A percentile compares a stretch with the other conserved stretches of the same genome.
These are phyloP conservation scores for Thymallus thymallus DNA, from an alignment of 2,113 vertebrate species.

Conservation along the genomic window DNA sequence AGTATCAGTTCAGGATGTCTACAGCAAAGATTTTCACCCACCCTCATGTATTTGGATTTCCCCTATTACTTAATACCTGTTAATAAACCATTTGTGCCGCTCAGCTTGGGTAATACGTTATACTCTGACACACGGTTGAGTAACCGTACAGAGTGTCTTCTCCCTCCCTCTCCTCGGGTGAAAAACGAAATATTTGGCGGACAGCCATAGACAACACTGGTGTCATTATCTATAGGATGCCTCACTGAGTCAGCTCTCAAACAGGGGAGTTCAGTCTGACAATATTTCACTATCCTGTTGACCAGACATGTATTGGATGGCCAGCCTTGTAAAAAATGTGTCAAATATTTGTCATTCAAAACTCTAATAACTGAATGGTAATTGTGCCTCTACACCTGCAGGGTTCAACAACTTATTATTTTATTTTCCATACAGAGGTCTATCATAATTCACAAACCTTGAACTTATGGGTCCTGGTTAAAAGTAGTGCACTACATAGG, in stretches of 20 bases:
- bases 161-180: conserved; percentile 48
- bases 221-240: conserved; percentile 56
- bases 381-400: too few relatives aligned
- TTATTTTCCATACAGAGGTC: too few relatives aligned
- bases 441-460: too few relatives aligned
- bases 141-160: conserved; percentile 42
- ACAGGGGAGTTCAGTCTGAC: conserved; percentile 48
- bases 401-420: too few relatives aligned
- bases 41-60: conserved; percentile 49
- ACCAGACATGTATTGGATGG: conserved; percentile 39
- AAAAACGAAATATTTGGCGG: conserved; percentile 45
- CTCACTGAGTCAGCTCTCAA: conserved; percentile 52
- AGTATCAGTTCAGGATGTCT: conserved; percentile 49
- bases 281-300: conserved; percentile 29
- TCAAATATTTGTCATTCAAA: too few relatives aligned
- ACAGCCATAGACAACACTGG: conserved; percentile 62
- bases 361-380: not conserved
- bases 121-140: conserved; percentile 56
- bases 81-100: conserved; percentile 70
- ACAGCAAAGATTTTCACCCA: conserved; percentile 27
- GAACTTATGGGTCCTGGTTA: not conserved
- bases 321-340: too few relatives aligned
- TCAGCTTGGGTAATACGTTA: conserved; percentile 48
- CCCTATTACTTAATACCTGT: conserved; percentile 55
- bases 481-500: too few relatives aligned